Evolutionary conservation across 2,888 invertebrate species (phyloP).

Genomic region (Brachylomia viminalis): DNA sequence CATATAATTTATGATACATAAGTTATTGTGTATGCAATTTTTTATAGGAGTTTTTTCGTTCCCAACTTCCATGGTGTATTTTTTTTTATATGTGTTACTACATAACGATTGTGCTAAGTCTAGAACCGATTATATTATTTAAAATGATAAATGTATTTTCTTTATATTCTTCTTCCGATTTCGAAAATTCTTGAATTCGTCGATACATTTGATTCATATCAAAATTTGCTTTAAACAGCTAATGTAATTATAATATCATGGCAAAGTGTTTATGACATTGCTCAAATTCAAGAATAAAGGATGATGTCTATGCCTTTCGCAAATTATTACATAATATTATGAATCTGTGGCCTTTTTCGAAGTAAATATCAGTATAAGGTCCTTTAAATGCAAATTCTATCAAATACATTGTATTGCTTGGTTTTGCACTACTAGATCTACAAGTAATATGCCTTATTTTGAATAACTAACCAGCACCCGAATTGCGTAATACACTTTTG

Average conservation of each 20-base stretch:
- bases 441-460: background rate
- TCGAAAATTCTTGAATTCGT: background rate
- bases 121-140: background rate
- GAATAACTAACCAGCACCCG: no score
- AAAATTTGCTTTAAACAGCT: background rate
- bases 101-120: background rate
- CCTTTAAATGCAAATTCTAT: background rate
- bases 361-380: background rate
- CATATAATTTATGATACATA: slow-evolving; percentile 46
- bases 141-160: background rate
- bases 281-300: background rate
- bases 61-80: slow-evolving; percentile 16
- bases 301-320: slow-evolving; percentile 3
- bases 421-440: background rate
- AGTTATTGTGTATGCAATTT: slow-evolving; percentile 37
- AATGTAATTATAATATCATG: background rate
- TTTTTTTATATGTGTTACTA: background rate
- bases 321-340: background rate
- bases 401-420: slow-evolving; percentile 7
- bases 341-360: slow-evolving; percentile 8
- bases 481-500: background rate
- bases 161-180: background rate
- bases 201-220: slow-evolving; percentile 30
- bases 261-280: background rate
- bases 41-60: slow-evolving; percentile 36